A percentile compares a stretch with the other conserved stretches of the same genome.
These are phyloP conservation scores for Drosophila emarginata DNA, from an alignment of 2,888 invertebrate species.

Conservation along the genomic window DNA sequence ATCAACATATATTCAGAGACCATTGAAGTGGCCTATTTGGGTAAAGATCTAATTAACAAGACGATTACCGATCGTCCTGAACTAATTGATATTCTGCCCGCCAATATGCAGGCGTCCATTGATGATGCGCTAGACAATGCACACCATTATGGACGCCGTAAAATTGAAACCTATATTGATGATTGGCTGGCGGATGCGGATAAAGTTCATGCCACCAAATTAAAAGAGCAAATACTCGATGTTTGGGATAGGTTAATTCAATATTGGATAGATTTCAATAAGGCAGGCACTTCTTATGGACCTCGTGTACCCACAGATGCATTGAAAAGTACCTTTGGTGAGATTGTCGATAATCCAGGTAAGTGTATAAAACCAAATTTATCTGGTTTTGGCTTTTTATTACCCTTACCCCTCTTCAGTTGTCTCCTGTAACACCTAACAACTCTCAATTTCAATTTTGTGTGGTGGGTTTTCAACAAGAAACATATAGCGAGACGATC, in stretches of 20 bases:
- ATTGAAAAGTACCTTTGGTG: slow-evolving; percentile 87
- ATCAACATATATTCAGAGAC: slow-evolving; percentile 95
- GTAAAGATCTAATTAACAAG: slow-evolving; percentile 93
- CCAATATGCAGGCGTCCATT: slow-evolving; percentile 85
- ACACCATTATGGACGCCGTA: slow-evolving; percentile 95
- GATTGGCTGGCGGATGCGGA: slow-evolving; percentile 91
- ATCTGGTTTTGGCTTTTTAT: background rate
- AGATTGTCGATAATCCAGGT: slow-evolving; percentile 90
- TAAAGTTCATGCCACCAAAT: slow-evolving; percentile 89
- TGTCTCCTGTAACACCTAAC: slow-evolving; percentile 30
- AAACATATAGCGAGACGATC: background rate
- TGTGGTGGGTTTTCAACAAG: background rate
- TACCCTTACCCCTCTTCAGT: slow-evolving; percentile 31
- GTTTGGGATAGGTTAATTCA: slow-evolving; percentile 97
- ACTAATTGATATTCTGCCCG: slow-evolving; percentile 90
- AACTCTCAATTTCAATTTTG: slow-evolving; percentile 13
- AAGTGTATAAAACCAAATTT: slow-evolving; percentile 45
- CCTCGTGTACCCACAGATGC: slow-evolving; percentile 90
- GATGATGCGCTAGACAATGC: slow-evolving; percentile 96
- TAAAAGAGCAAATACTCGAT: slow-evolving; percentile 94
- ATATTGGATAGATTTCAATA: slow-evolving; percentile 91
- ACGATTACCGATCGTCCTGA: slow-evolving; percentile 95
- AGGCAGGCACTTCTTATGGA: slow-evolving; percentile 84
- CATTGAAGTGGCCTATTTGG: slow-evolving; percentile 94
- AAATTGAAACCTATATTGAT: slow-evolving; percentile 93